phyloP scores from a whole-genome alignment of 2,113 vertebrate species.

The Aphyosemion australe region DNA sequence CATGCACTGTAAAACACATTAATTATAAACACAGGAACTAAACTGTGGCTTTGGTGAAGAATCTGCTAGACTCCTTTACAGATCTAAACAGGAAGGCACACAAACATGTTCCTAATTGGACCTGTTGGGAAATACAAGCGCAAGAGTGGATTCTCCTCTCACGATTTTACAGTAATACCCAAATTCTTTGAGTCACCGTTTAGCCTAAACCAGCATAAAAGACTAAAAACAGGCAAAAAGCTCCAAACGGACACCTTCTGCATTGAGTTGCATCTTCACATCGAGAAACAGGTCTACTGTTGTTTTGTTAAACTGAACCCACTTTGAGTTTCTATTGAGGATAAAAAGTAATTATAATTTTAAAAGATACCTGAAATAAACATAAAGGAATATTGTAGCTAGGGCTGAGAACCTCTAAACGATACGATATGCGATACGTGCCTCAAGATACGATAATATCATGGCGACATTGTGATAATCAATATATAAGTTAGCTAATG shows the following conservation, averaged over 20 bases:
- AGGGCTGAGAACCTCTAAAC: too few relatives aligned
- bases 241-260: not conserved
- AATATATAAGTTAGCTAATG: too few relatives aligned
- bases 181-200: not conserved
- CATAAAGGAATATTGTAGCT: too few relatives aligned
- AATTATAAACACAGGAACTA: slow-evolving; percentile 6
- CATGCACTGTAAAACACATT: slow-evolving; percentile 11
- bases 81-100: not conserved
- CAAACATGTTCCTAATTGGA: not conserved
- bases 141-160: not conserved
- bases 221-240: not conserved
- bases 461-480: too few relatives aligned
- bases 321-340: not conserved
- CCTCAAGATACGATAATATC: too few relatives aligned
- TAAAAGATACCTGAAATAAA: too few relatives aligned
- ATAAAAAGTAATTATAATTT: too few relatives aligned
- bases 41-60: not conserved
- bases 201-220: not conserved
- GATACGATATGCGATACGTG: too few relatives aligned
- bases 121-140: not conserved
- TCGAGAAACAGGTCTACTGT: not conserved
- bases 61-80: not conserved
- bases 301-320: not conserved
- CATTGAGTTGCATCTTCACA: not conserved
- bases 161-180: not conserved